Evolutionary conservation across 1,140 invertebrate species (phyloP).

Genomic region (Scaptomyza pallida): DNA sequence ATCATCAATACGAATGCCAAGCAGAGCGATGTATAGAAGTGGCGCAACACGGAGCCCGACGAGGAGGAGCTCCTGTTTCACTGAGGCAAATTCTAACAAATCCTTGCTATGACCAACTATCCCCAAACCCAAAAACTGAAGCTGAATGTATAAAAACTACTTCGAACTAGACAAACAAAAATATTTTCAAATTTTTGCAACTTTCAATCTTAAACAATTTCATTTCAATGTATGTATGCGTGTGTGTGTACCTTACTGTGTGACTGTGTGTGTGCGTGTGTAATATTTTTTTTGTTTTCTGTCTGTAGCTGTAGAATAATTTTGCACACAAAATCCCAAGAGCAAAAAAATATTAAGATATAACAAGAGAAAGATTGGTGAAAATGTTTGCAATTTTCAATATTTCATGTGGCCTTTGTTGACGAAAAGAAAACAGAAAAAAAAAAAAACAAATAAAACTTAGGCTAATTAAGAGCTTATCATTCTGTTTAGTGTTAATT

Average conservation of each 20-base stretch:
- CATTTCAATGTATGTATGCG: background rate
- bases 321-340: slow-evolving; percentile 34
- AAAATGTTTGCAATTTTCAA: slow-evolving; percentile 67
- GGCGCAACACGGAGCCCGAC: slow-evolving; percentile 79
- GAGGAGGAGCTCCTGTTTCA: slow-evolving; percentile 72
- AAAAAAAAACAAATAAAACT: slow-evolving; percentile 14
- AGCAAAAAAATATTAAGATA: slow-evolving; percentile 33
- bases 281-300: slow-evolving; percentile 30
- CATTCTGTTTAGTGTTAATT: slow-evolving; percentile 47
- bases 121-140: slow-evolving; percentile 10
- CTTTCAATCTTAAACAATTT: background rate
- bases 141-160: slow-evolving; percentile 42
- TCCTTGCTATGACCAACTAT: slow-evolving; percentile 38
- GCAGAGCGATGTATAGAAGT: slow-evolving; percentile 84
- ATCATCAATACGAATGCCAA: slow-evolving; percentile 84
- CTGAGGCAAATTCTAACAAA: slow-evolving; percentile 27
- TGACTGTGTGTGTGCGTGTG: slow-evolving; percentile 2
- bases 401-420: slow-evolving; percentile 80
- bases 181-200: slow-evolving; percentile 11
- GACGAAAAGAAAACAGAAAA: slow-evolving; percentile 30
- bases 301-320: slow-evolving; percentile 46
- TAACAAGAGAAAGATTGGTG: slow-evolving; percentile 27
- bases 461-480: slow-evolving; percentile 46
- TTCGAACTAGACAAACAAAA: background rate
- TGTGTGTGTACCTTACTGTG: slow-evolving; percentile 3